phyloP scores from a whole-genome alignment of 2,113 vertebrate genomes.

The Lontra canadensis region DNA sequence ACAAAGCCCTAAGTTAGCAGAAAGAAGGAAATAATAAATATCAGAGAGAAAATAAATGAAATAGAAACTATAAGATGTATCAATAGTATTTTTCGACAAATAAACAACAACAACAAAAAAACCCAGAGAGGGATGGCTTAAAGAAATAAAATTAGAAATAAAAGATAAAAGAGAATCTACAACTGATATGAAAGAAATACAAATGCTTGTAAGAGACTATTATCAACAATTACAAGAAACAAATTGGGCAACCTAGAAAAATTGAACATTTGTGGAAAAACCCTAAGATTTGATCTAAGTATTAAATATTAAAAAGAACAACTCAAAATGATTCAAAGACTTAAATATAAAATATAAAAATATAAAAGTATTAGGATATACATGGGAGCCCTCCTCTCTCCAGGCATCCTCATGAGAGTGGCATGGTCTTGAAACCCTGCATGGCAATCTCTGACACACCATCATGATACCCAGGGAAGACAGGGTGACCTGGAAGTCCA shows the following conservation, averaged over 20 bases:
- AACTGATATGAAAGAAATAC: not conserved
- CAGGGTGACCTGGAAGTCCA: too few relatives aligned
- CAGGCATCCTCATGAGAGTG: too few relatives aligned
- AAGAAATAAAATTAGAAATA: not conserved
- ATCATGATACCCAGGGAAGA: too few relatives aligned
- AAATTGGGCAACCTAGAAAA: not conserved
- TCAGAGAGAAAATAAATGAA: not conserved
- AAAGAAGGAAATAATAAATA: not conserved
- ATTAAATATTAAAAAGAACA: not conserved
- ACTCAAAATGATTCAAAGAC: not conserved
- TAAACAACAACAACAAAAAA: not conserved
- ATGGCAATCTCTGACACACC: too few relatives aligned
- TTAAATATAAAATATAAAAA: not conserved
- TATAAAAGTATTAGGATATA: not conserved
- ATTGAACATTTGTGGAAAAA: not conserved
- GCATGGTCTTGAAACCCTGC: too few relatives aligned
- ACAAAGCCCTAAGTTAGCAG: not conserved
- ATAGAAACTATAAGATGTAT: not conserved
- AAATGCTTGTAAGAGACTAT: not conserved
- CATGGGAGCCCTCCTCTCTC: too few relatives aligned
- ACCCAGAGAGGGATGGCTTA: not conserved
- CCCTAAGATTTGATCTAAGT: not conserved
- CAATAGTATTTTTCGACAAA: not conserved
- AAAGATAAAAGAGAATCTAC: not conserved
- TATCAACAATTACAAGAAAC: not conserved